A percentile compares a stretch with the other conserved stretches of the same genome.
Evolutionary conservation across 2,113 vertebrate species (phyloP).

Genomic region (Abramis brama): DNA sequence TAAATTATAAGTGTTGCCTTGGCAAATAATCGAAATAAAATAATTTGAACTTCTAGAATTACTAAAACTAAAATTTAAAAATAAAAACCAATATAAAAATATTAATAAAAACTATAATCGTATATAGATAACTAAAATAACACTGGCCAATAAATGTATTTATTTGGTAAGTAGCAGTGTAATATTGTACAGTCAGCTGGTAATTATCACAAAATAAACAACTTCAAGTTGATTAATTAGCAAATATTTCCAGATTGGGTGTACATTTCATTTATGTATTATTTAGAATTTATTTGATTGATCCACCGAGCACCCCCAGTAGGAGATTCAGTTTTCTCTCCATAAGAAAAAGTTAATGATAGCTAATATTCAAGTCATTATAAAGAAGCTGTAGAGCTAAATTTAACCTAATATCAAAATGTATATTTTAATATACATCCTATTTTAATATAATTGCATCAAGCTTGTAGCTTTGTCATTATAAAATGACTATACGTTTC

Average conservation of each 20-base stretch:
- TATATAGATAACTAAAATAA: neutral
- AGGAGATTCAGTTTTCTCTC: neutral
- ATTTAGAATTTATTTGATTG: neutral
- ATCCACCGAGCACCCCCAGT: neutral
- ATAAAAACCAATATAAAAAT: neutral
- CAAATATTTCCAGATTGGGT: neutral
- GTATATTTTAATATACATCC: neutral
- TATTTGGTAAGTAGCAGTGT: neutral
- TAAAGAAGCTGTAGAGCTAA: neutral
- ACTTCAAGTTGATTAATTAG: neutral
- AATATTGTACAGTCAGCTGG: neutral
- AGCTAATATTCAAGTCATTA: neutral
- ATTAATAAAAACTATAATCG: neutral
- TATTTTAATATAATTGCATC: neutral
- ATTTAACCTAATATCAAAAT: too few relatives aligned
- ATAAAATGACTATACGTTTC: neutral
- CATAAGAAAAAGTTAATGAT: neutral
- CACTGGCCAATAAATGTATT: neutral
- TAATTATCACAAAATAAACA: neutral
- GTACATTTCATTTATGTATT: neutral
- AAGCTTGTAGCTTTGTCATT: neutral
- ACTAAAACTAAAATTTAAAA: neutral
- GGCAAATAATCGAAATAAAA: neutral
- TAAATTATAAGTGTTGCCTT: neutral
- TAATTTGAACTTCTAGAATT: neutral